Evolutionary conservation across 2,113 vertebrate genomes (phyloP), one percentile per base, ranked within the genome.

Genomic region (Illadopsis cleaveri): DNA sequence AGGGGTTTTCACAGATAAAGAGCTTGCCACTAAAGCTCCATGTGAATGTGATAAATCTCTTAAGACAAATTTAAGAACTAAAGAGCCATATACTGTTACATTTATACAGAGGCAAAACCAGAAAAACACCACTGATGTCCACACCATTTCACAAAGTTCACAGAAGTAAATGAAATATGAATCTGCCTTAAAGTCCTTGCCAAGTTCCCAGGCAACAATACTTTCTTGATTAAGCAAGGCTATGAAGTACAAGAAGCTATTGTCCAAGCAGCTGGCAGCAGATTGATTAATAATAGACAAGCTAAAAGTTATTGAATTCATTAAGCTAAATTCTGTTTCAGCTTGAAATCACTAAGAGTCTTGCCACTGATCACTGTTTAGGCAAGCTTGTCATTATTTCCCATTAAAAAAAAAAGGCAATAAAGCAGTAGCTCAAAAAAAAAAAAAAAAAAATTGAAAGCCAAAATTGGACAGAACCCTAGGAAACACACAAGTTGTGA

Each of bases 201-300:
- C 96, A 96, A 82, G 47, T 89, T 96, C 90, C 86, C 51, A 61
- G 40, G 86, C 81, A 96, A 96, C 90, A 95, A 94, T 91, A 86
- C 80, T 73, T 89, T 93, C 78, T 76, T 95, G 88, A 96, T 95
- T 97, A 96, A 97, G 71, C 53, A 95, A 86, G 64, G 47, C 62
- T 51, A 35, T 62, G 58, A 90, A 93, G 68, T 86, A 96, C 53
- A 93, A 91, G 78, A 64, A 94, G 47, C 60, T 88, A 90, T 95
- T 93, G 86, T 97, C 91, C 89, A 91, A 91, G 82, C 54, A 95
- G 35, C 80, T 95, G 88, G 88, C 71, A 95, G 86, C 22, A 82
- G 61, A 42, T 70, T 96, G 91, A 95, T 93, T 96, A 96, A 87
- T 79, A 90, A 75, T 54, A 93, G 91, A 90, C 86, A 76, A n/a